Conservation (phyloP, 2,888 invertebrate species). For the Ennomos fuscantarius region DNA sequence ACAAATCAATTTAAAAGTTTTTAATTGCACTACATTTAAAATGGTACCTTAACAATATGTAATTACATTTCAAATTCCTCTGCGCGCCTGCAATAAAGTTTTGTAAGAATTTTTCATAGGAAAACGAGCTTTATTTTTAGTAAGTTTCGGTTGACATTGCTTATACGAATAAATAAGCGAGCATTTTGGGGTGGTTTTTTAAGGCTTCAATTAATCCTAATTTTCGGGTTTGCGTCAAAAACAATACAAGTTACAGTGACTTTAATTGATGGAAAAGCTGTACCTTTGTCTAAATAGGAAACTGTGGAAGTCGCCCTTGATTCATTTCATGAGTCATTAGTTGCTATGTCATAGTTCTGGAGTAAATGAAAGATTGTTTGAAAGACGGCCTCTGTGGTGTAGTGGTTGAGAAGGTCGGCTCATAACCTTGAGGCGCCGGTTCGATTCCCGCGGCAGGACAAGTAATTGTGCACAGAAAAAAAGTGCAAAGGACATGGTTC, state of each 20-base stretch:
- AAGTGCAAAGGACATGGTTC: no score
- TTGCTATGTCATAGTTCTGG: not conserved
- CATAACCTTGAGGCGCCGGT: no score
- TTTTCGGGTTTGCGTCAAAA: conserved; percentile 44
- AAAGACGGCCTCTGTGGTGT: no score
- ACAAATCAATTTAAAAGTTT: conserved; percentile 59
- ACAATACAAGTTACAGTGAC: conserved; percentile 37
- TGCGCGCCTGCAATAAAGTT: not conserved
- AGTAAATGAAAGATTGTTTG: no score
- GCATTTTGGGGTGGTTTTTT: conserved; percentile 28
- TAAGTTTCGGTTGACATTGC: conserved; percentile 9
- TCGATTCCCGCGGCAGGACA: no score
- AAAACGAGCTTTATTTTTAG: conserved; percentile 9
- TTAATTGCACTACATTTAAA: not conserved
- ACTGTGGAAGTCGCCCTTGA: conserved; percentile 6
- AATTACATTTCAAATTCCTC: conserved; percentile 1
- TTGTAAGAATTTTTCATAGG: conserved; percentile 2
- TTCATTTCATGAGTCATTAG: not conserved
- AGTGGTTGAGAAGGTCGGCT: no score
- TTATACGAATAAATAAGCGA: not conserved
- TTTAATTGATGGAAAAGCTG: conserved; percentile 36
- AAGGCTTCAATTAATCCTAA: conserved; percentile 41
- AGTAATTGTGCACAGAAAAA: no score
- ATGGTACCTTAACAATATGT: not conserved
- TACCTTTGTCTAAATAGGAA: conserved; percentile 23